These are phyloP conservation scores for Hypsopygia costalis DNA, from an alignment of 2,888 invertebrate genomes.

Conservation along the genomic window DNA sequence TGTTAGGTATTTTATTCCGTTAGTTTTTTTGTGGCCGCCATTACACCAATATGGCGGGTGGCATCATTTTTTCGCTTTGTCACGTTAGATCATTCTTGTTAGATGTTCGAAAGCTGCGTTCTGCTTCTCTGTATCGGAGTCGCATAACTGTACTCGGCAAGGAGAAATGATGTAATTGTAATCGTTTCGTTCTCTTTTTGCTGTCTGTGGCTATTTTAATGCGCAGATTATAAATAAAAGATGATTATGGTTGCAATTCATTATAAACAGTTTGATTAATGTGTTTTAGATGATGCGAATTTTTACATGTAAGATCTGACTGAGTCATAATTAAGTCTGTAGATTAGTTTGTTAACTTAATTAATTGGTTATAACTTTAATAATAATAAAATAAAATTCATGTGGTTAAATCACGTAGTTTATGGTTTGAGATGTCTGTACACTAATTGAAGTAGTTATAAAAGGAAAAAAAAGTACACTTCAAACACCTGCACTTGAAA, in stretches of 20 bases:
- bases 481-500: no score
- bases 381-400: no score
- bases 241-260: background rate
- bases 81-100: constrained; percentile 80
- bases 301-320: background rate
- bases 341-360: no score
- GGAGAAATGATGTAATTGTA: constrained; percentile 68
- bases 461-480: no score
- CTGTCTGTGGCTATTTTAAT: constrained; percentile 12
- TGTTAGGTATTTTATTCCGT: constrained; percentile 79
- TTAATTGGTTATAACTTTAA: no score
- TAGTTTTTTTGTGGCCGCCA: constrained; percentile 78
- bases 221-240: constrained; percentile 5
- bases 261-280: constrained; percentile 1
- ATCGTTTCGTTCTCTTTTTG: constrained; percentile 28
- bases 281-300: constrained; percentile 1
- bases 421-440: no score
- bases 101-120: constrained; percentile 72
- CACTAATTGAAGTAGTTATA: no score
- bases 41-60: constrained; percentile 73
- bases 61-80: constrained; percentile 78
- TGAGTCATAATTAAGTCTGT: constrained; percentile 7
- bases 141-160: constrained; percentile 65
- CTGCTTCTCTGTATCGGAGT: constrained; percentile 58
- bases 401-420: no score